Conservation (phyloP, 2,888 invertebrate species). For the Podotricha telesiphe region DNA sequence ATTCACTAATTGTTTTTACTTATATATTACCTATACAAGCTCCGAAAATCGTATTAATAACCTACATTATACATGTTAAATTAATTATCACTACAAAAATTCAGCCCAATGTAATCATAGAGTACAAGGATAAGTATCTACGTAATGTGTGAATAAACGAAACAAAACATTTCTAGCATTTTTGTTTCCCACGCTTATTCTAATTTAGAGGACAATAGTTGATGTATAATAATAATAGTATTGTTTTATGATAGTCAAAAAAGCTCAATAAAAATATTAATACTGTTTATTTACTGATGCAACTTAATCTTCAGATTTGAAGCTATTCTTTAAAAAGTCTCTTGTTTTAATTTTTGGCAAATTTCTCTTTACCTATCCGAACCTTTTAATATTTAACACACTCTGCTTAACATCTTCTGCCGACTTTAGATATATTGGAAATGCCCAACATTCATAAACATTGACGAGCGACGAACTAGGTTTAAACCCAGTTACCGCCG, state of each 20-base stretch:
- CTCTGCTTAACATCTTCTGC: too few species aligned
- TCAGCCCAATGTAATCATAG: neutral
- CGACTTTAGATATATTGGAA: too few species aligned
- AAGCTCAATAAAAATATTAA: conserved; percentile 26
- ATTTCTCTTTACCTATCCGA: too few species aligned
- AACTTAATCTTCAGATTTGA: neutral
- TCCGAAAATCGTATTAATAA: neutral
- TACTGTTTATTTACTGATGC: neutral
- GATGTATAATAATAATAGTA: conserved; percentile 43
- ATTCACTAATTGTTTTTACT: too few species aligned
- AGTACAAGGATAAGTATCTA: conserved; percentile 19
- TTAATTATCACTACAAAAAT: neutral
- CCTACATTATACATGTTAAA: neutral
- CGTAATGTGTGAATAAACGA: conserved; percentile 14
- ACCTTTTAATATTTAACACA: too few species aligned
- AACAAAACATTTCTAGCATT: conserved; percentile 21
- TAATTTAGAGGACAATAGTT: conserved; percentile 44
- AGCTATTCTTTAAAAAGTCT: neutral
- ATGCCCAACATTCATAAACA: too few species aligned
- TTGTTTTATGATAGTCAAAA: conserved; percentile 45
- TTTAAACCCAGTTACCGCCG: too few species aligned
- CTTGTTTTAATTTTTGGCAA: neutral
- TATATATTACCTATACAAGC: too few species aligned
- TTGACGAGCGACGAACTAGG: too few species aligned
- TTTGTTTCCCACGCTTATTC: conserved; percentile 46